phyloP scores from a whole-genome alignment of 2,113 vertebrate species.

The Drymodes brunneopygia region DNA sequence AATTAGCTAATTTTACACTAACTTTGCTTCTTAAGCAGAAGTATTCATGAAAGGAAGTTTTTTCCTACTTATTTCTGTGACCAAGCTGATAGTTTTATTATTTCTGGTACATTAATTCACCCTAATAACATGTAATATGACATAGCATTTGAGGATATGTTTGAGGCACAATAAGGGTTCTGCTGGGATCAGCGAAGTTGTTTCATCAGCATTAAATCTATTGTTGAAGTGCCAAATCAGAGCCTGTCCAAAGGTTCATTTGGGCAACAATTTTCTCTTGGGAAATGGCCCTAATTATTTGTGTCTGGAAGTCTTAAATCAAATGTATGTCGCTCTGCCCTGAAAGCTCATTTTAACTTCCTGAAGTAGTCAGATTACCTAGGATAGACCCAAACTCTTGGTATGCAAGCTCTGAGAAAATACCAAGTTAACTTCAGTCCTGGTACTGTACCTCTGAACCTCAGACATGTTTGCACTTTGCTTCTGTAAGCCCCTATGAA shows the following conservation, averaged over 20 bases:
- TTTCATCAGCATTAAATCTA: not conserved
- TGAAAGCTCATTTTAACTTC: not conserved
- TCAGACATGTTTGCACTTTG: fast-evolving
- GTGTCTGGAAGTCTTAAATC: not conserved
- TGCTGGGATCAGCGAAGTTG: not conserved
- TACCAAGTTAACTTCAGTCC: not conserved
- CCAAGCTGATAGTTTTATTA: not conserved
- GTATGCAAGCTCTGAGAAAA: not conserved
- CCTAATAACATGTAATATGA: not conserved
- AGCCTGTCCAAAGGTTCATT: not conserved
- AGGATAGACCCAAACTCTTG: not conserved
- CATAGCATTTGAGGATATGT: not conserved
- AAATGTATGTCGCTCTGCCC: not conserved
- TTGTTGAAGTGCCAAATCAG: not conserved
- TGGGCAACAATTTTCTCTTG: not conserved
- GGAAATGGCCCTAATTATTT: not conserved
- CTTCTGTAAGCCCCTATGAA: not conserved
- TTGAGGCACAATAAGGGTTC: not conserved
- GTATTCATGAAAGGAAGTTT: not conserved
- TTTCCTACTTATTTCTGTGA: not conserved
- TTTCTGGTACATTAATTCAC: not conserved
- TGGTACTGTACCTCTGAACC: not conserved
- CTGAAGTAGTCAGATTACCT: not conserved
- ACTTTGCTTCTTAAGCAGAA: not conserved
- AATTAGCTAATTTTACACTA: not conserved